These are phyloP conservation scores for Enteromius anoplus DNA, from an alignment of 2,797 vertebrate species.

Conservation along the genomic window DNA sequence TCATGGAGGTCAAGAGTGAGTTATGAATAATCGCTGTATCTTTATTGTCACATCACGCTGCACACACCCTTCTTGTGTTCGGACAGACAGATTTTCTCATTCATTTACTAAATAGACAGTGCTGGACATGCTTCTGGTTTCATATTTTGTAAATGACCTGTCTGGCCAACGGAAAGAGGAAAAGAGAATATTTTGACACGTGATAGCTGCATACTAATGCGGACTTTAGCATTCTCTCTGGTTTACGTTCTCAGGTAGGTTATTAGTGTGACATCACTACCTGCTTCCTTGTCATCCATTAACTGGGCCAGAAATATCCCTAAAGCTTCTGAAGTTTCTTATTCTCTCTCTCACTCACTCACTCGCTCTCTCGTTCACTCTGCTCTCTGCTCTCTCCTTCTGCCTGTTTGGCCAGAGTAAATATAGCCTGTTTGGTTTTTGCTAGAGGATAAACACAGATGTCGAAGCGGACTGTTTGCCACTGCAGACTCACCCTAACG, in stretches of 20 bases:
- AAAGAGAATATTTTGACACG: background rate
- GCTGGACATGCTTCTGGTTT: background rate
- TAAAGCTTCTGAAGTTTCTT: slow-evolving; percentile 35
- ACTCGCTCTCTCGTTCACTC: background rate
- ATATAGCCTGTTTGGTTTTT: slow-evolving; percentile 82
- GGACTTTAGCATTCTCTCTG: background rate
- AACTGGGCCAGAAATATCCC: slow-evolving; percentile 29
- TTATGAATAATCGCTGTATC: background rate
- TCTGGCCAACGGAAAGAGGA: background rate
- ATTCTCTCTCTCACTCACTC: background rate
- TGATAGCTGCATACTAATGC: background rate
- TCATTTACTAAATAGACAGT: background rate
- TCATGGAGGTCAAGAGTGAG: background rate
- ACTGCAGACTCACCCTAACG: slow-evolving; percentile 65
- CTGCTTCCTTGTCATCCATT: slow-evolving; percentile 19
- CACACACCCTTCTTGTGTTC: slow-evolving; percentile 1
- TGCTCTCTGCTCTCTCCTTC: slow-evolving; percentile 29
- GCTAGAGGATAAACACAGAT: slow-evolving; percentile 83
- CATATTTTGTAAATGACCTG: background rate
- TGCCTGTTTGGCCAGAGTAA: slow-evolving; percentile 77
- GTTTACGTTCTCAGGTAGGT: background rate
- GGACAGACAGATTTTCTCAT: background rate
- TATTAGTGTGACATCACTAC: slow-evolving; percentile 23
- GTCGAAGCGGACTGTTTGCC: slow-evolving; percentile 75
- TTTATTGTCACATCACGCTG: background rate